These are phyloP conservation scores for Coregonus clupeaformis DNA, from an alignment of 2,113 vertebrate species.

Conservation along the genomic window DNA sequence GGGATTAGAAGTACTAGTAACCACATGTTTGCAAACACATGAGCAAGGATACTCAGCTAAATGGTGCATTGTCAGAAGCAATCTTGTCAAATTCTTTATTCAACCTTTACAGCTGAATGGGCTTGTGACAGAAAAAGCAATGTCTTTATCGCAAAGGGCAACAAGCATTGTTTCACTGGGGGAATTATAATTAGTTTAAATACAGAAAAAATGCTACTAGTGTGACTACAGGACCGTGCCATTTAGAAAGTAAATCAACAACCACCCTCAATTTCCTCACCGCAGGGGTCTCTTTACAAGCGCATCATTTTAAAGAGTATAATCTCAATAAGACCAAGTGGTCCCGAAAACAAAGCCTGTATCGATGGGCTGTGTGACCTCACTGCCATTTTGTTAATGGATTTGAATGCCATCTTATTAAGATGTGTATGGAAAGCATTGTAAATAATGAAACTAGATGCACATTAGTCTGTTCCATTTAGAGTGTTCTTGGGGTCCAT, in stretches of 20 bases:
- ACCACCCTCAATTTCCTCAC: neutral
- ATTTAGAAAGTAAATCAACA: neutral
- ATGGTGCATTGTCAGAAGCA: neutral
- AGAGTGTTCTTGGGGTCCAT: neutral
- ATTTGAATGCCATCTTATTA: neutral
- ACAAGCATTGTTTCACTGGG: neutral
- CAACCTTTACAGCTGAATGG: neutral
- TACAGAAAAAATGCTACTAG: neutral
- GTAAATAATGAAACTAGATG: neutral
- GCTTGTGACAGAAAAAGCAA: neutral
- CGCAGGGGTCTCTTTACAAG: neutral
- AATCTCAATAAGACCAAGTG: neutral
- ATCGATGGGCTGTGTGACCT: neutral
- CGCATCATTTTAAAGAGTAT: neutral
- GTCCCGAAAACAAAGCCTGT: neutral
- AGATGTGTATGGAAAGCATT: neutral
- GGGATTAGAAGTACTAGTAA: neutral
- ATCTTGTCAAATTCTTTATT: neutral
- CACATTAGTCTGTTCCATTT: neutral
- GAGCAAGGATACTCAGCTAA: neutral
- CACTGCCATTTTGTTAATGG: neutral
- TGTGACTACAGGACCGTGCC: neutral
- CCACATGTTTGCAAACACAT: neutral
- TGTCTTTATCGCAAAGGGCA: neutral
- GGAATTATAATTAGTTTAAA: neutral